These are phyloP conservation scores for Arizona elegans DNA, from an alignment of 2,113 vertebrate species.

Conservation along the genomic window DNA sequence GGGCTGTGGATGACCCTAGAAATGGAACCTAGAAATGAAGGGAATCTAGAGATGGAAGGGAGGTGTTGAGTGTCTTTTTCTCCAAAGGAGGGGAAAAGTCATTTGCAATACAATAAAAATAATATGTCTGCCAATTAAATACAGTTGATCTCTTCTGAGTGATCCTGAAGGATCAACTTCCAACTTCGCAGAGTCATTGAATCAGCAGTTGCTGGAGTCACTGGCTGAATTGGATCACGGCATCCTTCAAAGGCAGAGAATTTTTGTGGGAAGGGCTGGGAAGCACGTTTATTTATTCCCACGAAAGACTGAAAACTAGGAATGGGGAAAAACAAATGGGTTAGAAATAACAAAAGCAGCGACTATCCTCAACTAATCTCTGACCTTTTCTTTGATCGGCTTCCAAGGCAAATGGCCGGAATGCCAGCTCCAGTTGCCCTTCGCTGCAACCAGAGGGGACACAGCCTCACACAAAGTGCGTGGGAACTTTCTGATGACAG, in stretches of 20 bases:
- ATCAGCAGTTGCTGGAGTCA: neutral
- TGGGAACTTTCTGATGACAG: fast-evolving
- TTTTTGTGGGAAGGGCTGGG: neutral
- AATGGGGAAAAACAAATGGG: neutral
- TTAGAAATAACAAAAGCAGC: neutral
- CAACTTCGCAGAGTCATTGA: neutral
- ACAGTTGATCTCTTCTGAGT: neutral
- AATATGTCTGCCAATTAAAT: neutral
- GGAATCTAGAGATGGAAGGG: neutral
- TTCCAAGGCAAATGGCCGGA: neutral
- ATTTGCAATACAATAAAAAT: neutral
- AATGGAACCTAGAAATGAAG: neutral
- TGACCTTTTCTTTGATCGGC: neutral
- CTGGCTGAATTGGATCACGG: fast-evolving
- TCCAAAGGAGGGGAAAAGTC: slow-evolving; percentile 42
- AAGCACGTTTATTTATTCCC: fast-evolving
- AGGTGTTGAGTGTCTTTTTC: slow-evolving; percentile 28
- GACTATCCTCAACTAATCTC: neutral
- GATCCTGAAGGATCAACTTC: neutral
- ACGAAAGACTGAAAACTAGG: neutral
- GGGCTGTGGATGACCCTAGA: neutral
- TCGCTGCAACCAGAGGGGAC: neutral
- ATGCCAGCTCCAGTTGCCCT: neutral
- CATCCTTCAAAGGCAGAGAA: neutral
- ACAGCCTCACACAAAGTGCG: neutral